These are phyloP conservation scores for Tanytarsus gracilentus DNA, from an alignment of 2,888 invertebrate species.

Conservation along the genomic window DNA sequence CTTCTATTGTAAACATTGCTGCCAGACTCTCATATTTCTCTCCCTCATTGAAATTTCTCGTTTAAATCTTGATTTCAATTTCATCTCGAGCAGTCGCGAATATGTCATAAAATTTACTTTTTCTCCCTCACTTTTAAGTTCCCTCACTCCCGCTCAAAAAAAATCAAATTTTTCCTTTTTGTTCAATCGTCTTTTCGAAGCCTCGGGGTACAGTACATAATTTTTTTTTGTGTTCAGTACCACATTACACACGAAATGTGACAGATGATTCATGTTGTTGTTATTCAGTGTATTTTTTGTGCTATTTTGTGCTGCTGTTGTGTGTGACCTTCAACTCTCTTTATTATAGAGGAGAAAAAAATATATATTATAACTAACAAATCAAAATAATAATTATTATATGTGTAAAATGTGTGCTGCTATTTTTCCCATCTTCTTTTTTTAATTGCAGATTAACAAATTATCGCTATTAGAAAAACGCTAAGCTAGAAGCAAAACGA, in stretches of 20 bases:
- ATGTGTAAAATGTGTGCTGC: background rate
- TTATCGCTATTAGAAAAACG: constrained; percentile 21
- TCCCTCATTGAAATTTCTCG: background rate
- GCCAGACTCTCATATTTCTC: constrained; percentile 10
- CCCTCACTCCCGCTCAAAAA: background rate
- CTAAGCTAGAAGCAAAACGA: constrained; percentile 10
- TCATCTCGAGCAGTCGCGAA: constrained; percentile 13
- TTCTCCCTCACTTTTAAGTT: background rate
- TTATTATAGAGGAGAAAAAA: too few relatives aligned
- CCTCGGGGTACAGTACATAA: too few relatives aligned
- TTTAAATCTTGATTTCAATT: constrained; percentile 5
- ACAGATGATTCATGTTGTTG: constrained; percentile 10
- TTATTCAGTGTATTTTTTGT: background rate
- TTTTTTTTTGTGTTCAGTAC: too few relatives aligned
- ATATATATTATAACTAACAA: too few relatives aligned
- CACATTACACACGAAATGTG: background rate
- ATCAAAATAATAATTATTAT: too few relatives aligned
- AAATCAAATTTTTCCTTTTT: too few relatives aligned
- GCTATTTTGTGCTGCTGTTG: constrained; percentile 2
- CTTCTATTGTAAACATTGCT: constrained; percentile 9
- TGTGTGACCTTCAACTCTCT: constrained; percentile 4
- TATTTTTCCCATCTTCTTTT: background rate
- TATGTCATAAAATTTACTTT: constrained; percentile 21
- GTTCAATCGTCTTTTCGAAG: too few relatives aligned
- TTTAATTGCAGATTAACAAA: constrained; percentile 24